These are phyloP conservation scores for Agrypnia vestita DNA, from an alignment of 1,140 invertebrate genomes.

Conservation along the genomic window DNA sequence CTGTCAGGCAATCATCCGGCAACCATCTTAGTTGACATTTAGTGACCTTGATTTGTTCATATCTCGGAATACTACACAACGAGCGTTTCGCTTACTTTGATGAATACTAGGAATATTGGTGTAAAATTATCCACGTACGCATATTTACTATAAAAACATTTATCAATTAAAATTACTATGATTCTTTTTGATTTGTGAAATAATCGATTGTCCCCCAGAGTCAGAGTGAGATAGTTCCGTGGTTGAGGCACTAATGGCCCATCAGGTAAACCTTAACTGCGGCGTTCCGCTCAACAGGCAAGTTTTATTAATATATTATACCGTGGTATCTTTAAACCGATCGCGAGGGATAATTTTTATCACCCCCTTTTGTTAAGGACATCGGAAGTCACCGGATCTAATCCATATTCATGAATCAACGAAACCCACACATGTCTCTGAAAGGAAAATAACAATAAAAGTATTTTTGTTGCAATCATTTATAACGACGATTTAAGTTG, in stretches of 20 bases:
- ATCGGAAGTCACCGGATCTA: slow-evolving; percentile 48
- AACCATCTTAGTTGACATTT: too few relatives aligned
- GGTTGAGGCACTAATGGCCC: slow-evolving; percentile 18
- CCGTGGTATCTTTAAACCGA: slow-evolving; percentile 44
- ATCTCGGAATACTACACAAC: too few relatives aligned
- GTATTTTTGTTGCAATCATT: neutral
- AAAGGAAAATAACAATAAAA: slow-evolving; percentile 3
- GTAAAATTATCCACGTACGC: too few relatives aligned
- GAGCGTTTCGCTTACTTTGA: too few relatives aligned
- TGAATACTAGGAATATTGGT: too few relatives aligned
- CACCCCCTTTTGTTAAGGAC: slow-evolving; percentile 42
- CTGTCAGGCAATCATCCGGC: too few relatives aligned
- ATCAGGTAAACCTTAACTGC: slow-evolving; percentile 43
- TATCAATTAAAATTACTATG: too few relatives aligned
- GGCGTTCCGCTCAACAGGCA: slow-evolving; percentile 38
- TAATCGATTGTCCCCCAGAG: neutral
- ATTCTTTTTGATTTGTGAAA: too few relatives aligned
- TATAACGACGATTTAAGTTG: slow-evolving; percentile 2
- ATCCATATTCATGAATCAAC: slow-evolving; percentile 62
- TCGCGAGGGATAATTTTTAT: slow-evolving; percentile 52
- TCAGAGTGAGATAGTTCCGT: neutral
- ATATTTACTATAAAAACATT: too few relatives aligned
- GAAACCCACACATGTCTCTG: slow-evolving; percentile 56
- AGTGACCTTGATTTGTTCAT: too few relatives aligned
- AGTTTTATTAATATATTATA: slow-evolving; percentile 42